A percentile compares a stretch with the other conserved stretches of the same genome.
Evolutionary conservation across 2,888 invertebrate species (phyloP).

Genomic region (Lumbricus terrestris): DNA sequence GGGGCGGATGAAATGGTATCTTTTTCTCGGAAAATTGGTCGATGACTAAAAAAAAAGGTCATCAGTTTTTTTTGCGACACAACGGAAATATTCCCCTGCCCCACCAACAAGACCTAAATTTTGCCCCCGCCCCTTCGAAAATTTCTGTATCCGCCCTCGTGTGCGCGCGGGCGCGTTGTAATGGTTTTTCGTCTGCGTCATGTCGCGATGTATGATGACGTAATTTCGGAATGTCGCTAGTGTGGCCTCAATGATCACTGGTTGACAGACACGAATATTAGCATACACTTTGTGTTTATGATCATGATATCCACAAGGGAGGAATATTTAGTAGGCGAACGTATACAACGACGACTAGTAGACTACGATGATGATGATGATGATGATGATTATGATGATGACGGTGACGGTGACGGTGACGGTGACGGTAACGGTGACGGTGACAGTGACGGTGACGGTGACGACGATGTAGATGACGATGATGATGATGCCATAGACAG

Average conservation of each 20-base stretch:
- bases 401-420: not conserved
- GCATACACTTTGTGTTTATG: not conserved
- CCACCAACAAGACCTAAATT: too few species aligned
- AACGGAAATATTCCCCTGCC: too few species aligned
- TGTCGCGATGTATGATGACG: not conserved
- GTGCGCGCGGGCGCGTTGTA: too few species aligned
- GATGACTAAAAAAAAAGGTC: too few species aligned
- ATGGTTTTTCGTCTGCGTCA: too few species aligned
- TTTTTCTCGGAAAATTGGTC: too few species aligned
- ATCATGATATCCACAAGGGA: too few species aligned
- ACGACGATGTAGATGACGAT: not conserved
- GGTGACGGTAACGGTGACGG: not conserved
- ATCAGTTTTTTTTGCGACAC: too few species aligned
- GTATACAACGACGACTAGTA: too few species aligned
- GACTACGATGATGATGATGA: not conserved
- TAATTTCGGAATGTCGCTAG: not conserved
- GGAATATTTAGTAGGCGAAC: not conserved
- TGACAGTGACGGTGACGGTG: not conserved
- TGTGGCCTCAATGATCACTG: not conserved
- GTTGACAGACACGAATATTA: not conserved
- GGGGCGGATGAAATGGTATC: too few species aligned
- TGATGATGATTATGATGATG: not conserved
- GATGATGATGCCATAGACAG: not conserved
- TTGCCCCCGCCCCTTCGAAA: too few species aligned
- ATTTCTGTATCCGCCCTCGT: too few species aligned